A percentile compares a stretch with the other conserved stretches of the same genome.
Evolutionary conservation across 2,888 invertebrate species (phyloP).

Genomic region (Lomographa bimaculata): DNA sequence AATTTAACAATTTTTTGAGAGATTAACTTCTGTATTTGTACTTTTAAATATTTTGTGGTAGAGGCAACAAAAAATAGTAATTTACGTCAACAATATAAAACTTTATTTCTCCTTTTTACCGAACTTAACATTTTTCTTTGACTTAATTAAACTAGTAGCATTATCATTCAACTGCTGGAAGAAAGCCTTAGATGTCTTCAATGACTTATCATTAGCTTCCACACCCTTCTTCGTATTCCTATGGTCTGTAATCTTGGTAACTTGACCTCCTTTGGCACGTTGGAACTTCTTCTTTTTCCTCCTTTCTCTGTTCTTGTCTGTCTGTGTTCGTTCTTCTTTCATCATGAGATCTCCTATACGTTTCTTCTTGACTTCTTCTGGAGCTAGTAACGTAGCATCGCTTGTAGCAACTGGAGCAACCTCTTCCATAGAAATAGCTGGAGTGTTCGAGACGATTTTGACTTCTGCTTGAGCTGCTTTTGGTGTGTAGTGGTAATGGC

Average conservation of each 20-base stretch:
- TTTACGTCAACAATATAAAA: conserved; percentile 27
- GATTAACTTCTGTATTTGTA: too few relatives aligned
- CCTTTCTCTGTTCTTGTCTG: conserved; percentile 95
- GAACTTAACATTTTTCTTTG: conserved; percentile 56
- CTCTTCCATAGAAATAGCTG: conserved; percentile 97
- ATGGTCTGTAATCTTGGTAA: conserved; percentile 72
- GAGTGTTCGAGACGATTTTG: conserved; percentile 94
- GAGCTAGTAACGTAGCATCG: conserved; percentile 93
- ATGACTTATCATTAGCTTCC: conserved; percentile 83
- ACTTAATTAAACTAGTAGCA: conserved; percentile 65
- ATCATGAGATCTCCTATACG: conserved; percentile 84
- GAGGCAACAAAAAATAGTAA: too few relatives aligned
- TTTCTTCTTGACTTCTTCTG: conserved; percentile 93
- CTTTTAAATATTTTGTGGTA: too few relatives aligned
- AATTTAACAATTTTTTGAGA: too few relatives aligned
- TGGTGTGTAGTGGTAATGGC: conserved; percentile 97
- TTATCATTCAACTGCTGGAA: conserved; percentile 94
- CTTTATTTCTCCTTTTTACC: conserved; percentile 58
- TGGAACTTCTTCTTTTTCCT: conserved; percentile 93
- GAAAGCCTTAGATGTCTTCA: conserved; percentile 89
- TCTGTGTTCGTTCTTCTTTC: conserved; percentile 90
- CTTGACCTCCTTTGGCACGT: conserved; percentile 67
- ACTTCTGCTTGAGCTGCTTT: conserved; percentile 93
- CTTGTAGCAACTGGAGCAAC: conserved; percentile 95
- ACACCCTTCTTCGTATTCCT: conserved; percentile 82